Base-by-base conservation (phyloP, 2,797 vertebrate genomes). In the Zalophus californianus region DNA sequence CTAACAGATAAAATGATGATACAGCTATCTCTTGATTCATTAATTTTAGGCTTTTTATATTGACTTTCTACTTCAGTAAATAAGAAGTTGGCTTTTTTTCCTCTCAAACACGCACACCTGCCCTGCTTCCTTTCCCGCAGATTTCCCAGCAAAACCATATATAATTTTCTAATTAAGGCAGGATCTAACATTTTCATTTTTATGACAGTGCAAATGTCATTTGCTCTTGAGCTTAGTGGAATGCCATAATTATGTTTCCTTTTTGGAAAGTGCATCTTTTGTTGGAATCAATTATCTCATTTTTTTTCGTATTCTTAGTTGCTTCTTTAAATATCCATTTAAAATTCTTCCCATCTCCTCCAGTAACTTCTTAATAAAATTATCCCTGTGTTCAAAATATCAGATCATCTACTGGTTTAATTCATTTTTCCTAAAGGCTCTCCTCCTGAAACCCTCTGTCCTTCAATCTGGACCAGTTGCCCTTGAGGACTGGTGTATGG, bases 1-100 rank as follows among this genome's bases (percentile, higher is more conserved):
- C 35, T 95, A 95, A 94, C 27, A 95, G 83, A 91, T 91, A 95
- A 94, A 84, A 96, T 68, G 54, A 92, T 92, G 50, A 91, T 68
- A 78, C 32, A 86, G 66, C 86, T 93, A 75, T 82, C 77, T 92
- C 48, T 90, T 58, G 27, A 96, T 86, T 92, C 52, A 84, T 97
- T 94, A 75, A 92, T 85, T 94, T 92, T 70, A 72, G 86, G 50
- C n/a, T 94, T 91, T 96, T 82, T 52, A 35, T 64, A 38, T 91
- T 72, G 78, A 23, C 48, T 94, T 95, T 92, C 60, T 54, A 85
- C 62, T 94, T 73, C 41, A 41, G 86, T 92, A 90, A 94, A 80
- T 60, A 92, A 86, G 27, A 35, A 88, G 38, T 95, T 87, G 52
- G 32, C 82, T 90, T 73, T 54, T 72, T 60, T 52, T 79, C 18